These are phyloP conservation scores for Pilophorus perplexus DNA, from an alignment of 2,888 invertebrate species.

Conservation along the genomic window DNA sequence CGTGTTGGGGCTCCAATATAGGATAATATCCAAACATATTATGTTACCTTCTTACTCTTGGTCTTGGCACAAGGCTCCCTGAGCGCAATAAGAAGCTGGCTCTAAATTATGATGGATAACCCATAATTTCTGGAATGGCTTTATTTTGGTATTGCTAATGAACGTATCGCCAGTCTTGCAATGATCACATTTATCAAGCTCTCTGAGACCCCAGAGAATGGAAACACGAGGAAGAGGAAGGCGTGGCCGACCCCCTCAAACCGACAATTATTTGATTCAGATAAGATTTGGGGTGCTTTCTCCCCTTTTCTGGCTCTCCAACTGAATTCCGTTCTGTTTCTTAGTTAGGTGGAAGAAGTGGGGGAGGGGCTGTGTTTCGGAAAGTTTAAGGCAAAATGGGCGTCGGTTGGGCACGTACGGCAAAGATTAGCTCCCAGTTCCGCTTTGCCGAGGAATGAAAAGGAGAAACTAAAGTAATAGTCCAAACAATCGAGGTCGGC, in stretches of 20 bases:
- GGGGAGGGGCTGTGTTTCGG: background rate
- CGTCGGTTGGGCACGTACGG: constrained; percentile 29
- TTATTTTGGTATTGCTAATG: constrained; percentile 17
- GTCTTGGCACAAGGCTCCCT: no score
- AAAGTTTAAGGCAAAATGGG: constrained; percentile 1
- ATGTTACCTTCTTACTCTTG: no score
- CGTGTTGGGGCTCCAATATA: no score
- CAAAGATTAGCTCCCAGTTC: constrained; percentile 28
- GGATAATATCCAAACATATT: no score
- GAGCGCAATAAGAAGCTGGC: no score
- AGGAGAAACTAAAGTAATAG: constrained; percentile 27
- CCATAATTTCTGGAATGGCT: background rate
- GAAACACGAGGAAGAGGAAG: constrained; percentile 12
- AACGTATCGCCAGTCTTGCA: constrained; percentile 15
- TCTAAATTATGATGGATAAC: constrained; percentile 5
- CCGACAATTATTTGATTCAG: constrained; percentile 36
- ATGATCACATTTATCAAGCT: constrained; percentile 20
- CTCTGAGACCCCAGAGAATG: background rate
- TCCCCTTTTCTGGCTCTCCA: no score
- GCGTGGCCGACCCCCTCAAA: constrained; percentile 24
- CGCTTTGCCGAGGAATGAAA: no score
- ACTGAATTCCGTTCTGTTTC: constrained; percentile 9
- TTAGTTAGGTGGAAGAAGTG: background rate
- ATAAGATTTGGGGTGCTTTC: constrained; percentile 21
- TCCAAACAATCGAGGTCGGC: constrained; percentile 29